phyloP scores from a whole-genome alignment of 35 echinoderm and acorn worm species.

The Stichopus chloronotus region DNA sequence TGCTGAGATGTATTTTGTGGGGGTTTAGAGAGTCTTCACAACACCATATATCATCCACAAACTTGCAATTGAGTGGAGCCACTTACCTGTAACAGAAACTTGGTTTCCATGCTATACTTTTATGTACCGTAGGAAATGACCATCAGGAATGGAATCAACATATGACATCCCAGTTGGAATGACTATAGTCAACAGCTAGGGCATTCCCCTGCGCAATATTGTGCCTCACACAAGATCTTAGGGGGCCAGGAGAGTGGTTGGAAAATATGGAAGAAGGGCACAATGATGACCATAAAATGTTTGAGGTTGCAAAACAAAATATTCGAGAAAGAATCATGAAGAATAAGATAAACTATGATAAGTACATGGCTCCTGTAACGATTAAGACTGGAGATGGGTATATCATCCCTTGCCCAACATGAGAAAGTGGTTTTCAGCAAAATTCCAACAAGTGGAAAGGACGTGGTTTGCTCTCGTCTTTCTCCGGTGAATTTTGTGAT shows the following conservation, averaged over 20 bases:
- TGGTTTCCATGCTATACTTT: conserved; percentile 32
- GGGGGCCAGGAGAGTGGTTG: conserved; percentile 45
- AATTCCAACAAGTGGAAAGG: conserved; percentile 27
- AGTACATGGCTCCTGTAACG: neutral
- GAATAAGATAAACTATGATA: neutral
- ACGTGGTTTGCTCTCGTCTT: neutral
- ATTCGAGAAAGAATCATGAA: neutral
- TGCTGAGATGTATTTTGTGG: too few relatives aligned
- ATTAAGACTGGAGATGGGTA: neutral
- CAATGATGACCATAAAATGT: neutral
- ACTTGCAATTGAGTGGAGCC: conserved; percentile 38
- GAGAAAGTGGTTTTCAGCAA: neutral
- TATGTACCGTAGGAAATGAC: neutral
- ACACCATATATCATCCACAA: neutral
- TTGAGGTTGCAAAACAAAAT: neutral
- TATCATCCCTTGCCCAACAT: neutral
- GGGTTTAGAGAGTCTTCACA: neutral
- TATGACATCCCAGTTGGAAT: conserved; percentile 14
- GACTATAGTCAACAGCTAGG: conserved; percentile 18
- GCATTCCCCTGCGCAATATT: neutral
- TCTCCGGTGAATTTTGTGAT: conserved; percentile 33
- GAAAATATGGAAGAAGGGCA: neutral
- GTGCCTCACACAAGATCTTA: neutral
- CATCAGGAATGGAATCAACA: conserved; percentile 9
- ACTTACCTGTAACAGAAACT: conserved; percentile 26